phyloP scores from a whole-genome alignment of 2,113 vertebrate genomes.

The Neogobius melanostomus region DNA sequence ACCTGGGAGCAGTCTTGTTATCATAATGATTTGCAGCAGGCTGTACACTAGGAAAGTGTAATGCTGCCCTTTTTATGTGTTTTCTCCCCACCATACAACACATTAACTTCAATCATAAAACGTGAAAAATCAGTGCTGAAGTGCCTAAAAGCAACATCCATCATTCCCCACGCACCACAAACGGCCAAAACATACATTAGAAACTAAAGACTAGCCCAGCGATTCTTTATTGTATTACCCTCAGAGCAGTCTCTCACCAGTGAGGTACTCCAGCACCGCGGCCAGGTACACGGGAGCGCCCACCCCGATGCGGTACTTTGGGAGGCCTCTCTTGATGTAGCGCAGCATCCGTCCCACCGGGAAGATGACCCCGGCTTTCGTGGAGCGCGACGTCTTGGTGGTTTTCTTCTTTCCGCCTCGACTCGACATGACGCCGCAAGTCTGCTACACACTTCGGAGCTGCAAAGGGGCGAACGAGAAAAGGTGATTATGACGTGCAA shows the following conservation, averaged over 20 bases:
- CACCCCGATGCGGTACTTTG: conserved; percentile 94
- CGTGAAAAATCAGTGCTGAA: no score
- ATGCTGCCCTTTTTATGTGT: no score
- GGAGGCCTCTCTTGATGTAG: conserved; percentile 94
- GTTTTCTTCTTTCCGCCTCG: conserved; percentile 97
- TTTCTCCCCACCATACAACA: no score
- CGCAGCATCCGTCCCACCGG: conserved; percentile 97
- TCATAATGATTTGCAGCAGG: no score
- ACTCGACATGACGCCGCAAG: conserved; percentile 85
- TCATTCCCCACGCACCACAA: no score
- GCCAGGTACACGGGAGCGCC: conserved; percentile 97
- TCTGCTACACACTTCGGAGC: conserved; percentile 33
- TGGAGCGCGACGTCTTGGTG: conserved; percentile 92
- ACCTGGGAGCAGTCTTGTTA: no score
- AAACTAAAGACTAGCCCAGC: no score
- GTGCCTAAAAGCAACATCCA: no score
- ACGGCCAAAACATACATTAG: no score
- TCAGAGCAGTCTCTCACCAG: conserved; percentile 76
- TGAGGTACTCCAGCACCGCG: conserved; percentile 95
- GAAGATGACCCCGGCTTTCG: conserved; percentile 96
- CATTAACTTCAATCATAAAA: no score
- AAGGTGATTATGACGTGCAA: no score
- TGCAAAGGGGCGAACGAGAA: conserved; percentile 13
- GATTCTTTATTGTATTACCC: background rate
- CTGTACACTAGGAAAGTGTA: no score